These are phyloP conservation scores for Sepiola atlantica DNA, from an alignment of 2,888 invertebrate genomes.

Conservation along the genomic window DNA sequence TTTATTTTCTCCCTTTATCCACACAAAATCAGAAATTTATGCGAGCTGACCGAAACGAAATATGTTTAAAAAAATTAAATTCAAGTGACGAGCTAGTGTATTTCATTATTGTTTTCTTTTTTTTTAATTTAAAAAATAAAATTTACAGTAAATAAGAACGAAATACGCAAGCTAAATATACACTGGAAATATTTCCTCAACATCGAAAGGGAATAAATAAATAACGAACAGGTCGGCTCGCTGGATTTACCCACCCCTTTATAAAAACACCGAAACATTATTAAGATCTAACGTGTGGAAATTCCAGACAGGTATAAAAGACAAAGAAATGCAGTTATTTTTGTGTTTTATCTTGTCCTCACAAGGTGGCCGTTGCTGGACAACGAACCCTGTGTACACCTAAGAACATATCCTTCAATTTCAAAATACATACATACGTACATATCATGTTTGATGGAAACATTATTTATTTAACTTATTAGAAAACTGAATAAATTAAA, in stretches of 20 bases:
- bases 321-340: background rate
- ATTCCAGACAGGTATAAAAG: background rate
- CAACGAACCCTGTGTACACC: background rate
- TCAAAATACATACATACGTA: background rate
- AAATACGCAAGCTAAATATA: background rate
- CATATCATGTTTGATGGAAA: slow-evolving; percentile 38
- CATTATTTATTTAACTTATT: background rate
- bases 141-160: background rate
- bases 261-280: background rate
- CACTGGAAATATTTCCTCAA: background rate
- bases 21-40: background rate
- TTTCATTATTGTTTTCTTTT: background rate
- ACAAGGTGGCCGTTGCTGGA: background rate
- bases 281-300: background rate
- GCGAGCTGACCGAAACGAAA: background rate
- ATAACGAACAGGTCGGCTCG: background rate
- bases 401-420: slow-evolving; percentile 1
- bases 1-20: background rate
- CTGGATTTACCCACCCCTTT: background rate
- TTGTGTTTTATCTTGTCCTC: background rate
- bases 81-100: background rate
- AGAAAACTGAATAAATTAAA: slow-evolving; percentile 1
- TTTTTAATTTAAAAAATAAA: background rate
- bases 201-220: background rate
- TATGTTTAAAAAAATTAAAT: background rate